Evolutionary conservation across 2,113 vertebrate species (phyloP).

Genomic region (Heliornis fulica): DNA sequence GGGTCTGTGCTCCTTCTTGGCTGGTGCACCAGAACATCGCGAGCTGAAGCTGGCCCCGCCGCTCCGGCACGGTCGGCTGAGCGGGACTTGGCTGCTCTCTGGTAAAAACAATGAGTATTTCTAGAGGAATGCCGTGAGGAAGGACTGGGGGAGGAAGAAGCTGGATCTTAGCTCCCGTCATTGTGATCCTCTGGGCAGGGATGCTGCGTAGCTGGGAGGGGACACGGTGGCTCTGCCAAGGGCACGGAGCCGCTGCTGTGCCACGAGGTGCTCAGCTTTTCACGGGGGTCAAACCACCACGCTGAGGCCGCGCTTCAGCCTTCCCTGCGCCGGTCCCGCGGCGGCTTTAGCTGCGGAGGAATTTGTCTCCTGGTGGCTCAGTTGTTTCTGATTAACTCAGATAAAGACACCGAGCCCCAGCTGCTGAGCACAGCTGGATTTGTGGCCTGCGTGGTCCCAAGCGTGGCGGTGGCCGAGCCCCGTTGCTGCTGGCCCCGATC

Average conservation of each 20-base stretch:
- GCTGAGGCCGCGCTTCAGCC: neutral
- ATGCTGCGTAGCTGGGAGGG: neutral
- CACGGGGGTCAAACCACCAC: neutral
- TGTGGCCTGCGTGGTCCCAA: neutral
- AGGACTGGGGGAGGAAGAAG: neutral
- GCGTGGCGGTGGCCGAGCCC: too few species aligned
- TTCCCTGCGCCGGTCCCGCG: neutral
- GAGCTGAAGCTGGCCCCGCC: neutral
- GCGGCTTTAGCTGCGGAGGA: neutral
- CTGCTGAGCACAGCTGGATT: neutral
- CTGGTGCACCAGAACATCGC: neutral
- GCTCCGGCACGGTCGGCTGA: neutral
- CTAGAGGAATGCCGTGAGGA: neutral
- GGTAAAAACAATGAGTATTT: neutral
- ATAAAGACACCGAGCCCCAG: neutral
- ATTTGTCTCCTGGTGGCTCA: neutral
- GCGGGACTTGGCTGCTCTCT: neutral
- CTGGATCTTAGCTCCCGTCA: neutral
- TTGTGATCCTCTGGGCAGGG: neutral
- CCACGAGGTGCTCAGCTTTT: neutral
- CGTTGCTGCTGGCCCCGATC: too few species aligned
- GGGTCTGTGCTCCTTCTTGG: neutral
- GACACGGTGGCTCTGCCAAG: neutral
- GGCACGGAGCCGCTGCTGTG: neutral
- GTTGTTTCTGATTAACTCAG: conserved; percentile 43